Conservation (phyloP, 2,113 vertebrate species). For the Pterocles burchelli region DNA sequence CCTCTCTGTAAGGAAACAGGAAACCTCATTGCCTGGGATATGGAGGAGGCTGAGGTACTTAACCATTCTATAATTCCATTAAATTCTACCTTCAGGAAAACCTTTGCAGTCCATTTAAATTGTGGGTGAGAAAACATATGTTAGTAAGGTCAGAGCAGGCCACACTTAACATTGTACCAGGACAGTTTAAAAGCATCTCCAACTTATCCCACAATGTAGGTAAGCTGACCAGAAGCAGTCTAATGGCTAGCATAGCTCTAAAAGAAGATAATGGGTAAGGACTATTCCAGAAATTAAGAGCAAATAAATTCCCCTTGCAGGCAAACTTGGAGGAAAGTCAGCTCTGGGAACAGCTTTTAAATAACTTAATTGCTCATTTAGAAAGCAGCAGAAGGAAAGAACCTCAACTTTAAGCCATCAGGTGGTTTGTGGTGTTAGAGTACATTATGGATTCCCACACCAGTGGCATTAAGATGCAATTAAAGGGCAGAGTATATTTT, state of each 20-base stretch:
- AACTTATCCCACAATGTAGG: accelerated
- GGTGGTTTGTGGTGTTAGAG: not conserved
- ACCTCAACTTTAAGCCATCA: not conserved
- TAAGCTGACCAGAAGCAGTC: not conserved
- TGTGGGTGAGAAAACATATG: not conserved
- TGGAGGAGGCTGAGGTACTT: too few species aligned
- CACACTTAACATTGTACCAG: not conserved
- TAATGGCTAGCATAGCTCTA: not conserved
- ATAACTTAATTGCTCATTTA: not conserved
- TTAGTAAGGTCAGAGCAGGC: not conserved
- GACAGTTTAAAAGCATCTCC: not conserved
- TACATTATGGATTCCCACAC: not conserved
- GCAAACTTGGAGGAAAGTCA: not conserved
- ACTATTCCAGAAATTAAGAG: not conserved
- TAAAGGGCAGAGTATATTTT: not conserved
- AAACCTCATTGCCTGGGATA: too few species aligned
- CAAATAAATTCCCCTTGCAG: not conserved
- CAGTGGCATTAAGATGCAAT: not conserved
- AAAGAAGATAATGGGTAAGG: not conserved
- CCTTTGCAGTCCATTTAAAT: not conserved
- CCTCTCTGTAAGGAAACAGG: too few species aligned
- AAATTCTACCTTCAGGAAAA: not conserved
- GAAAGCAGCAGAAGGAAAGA: not conserved
- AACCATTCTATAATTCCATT: not conserved
- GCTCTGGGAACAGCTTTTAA: not conserved